Base-by-base conservation (phyloP, 1,140 invertebrate species). In the Bombus waltoni region DNA sequence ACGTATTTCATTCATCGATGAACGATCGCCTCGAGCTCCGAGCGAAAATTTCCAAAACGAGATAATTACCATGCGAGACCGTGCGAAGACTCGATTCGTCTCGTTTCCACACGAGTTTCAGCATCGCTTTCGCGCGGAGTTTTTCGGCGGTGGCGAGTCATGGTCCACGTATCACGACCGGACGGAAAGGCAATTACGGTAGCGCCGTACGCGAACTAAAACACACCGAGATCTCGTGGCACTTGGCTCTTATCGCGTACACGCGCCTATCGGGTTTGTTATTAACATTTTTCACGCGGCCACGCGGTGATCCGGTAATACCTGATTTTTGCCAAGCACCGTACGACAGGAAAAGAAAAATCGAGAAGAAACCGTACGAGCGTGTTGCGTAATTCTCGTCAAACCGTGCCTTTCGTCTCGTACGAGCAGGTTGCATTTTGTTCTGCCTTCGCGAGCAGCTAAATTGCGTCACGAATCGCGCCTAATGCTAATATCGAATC, bases 251-350 rank as follows among this genome's bases (percentile, higher is more conserved):
- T 85, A 88, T 88, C 80, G 65, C 71, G 10, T 22, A 35, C 80
- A 73, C 59, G 70, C 32, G 73, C 18, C 18, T 42, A n/a, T 22
- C 40, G 8, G 22, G 80, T 74, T 70, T 80, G 89, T 86, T 88
- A 90, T 90, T 90, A 90, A 15, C 71, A 88, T 88, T 90, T 88
- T 77, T 80, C 78, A 65, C 65, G 44, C 32, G 71, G 71, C 38
- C 32, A 15, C 65, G 2, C n/a, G 40, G 59, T 44, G 85, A 88
- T 88, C 88, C 77, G 44, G 70, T 87, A 79, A 77, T 81, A 83
- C 73, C 44, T 44, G 85, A 62, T 38, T 53, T 25, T 32, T 42
- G 6, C 44, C 35, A 22, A 62, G 32, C 0, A 28, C 32, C 42
- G 79, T 71, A 81, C 25, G 42, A 72, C 42, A 66, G 25, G 28